phyloP scores from a whole-genome alignment of 2,888 invertebrate genomes.

The Calliphora vomitoria region DNA sequence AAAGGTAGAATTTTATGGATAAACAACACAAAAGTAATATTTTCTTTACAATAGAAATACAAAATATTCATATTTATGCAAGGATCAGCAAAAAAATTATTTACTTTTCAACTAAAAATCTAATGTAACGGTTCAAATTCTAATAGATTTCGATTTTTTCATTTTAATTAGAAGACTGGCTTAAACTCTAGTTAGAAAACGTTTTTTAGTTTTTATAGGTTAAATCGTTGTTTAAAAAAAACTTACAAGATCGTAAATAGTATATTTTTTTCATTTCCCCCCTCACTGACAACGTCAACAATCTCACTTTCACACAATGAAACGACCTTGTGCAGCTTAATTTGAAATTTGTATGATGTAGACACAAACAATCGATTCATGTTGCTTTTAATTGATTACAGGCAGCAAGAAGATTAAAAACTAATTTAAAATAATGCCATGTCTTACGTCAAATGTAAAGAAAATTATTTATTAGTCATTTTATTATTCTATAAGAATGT shows the following conservation, averaged over 20 bases:
- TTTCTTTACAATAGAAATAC: too few species aligned
- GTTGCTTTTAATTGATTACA: slow-evolving; percentile 26
- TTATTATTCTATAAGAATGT: background rate
- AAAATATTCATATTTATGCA: too few species aligned
- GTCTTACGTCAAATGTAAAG: slow-evolving; percentile 21
- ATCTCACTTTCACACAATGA: slow-evolving; percentile 15
- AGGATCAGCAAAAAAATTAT: too few species aligned
- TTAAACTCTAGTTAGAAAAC: too few species aligned
- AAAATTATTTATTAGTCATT: background rate
- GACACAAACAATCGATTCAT: slow-evolving; percentile 20
- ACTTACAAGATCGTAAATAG: background rate
- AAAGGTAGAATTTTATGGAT: too few species aligned
- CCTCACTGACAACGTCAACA: background rate
- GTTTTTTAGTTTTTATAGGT: too few species aligned
- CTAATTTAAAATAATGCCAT: slow-evolving; percentile 1
- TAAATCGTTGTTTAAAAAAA: background rate
- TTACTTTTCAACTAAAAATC: too few species aligned
- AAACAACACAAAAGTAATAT: too few species aligned
- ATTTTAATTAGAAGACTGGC: too few species aligned
- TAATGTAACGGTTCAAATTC: too few species aligned
- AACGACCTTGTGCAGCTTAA: slow-evolving; percentile 41
- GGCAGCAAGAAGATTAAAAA: slow-evolving; percentile 2
- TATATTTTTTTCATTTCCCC: background rate
- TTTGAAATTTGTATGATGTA: slow-evolving; percentile 20
- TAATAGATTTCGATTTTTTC: too few species aligned